Conservation (phyloP, 1,140 invertebrate genomes). For the Tribolium castaneum region DNA sequence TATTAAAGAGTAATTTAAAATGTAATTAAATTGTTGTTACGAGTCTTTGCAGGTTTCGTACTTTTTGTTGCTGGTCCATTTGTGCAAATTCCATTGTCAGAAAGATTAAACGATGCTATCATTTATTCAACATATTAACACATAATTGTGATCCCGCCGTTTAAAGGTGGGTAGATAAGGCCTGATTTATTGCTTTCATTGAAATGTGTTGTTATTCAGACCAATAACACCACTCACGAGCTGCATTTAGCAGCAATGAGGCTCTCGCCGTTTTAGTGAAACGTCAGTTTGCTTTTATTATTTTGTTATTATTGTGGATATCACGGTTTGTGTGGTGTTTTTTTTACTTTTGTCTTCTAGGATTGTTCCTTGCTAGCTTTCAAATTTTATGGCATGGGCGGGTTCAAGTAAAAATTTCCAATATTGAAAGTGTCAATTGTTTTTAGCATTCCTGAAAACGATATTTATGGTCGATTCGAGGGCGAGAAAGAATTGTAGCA, state of each 20-base stretch:
- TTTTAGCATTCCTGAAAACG: constrained; percentile 37
- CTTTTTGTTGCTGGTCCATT: background rate
- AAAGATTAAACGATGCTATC: constrained; percentile 40
- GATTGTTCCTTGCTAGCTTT: too few species aligned
- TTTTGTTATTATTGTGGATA: background rate
- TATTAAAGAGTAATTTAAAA: background rate
- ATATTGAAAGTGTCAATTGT: constrained; percentile 26
- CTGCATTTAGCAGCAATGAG: background rate
- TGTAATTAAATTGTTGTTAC: background rate
- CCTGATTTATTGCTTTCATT: constrained; percentile 51
- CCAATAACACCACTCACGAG: background rate
- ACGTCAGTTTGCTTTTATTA: background rate
- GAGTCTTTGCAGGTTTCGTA: background rate
- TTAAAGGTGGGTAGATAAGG: constrained; percentile 46
- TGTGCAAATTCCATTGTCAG: constrained; percentile 8
- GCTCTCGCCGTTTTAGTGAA: background rate
- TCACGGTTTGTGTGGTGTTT: background rate
- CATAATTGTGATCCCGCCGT: constrained; percentile 48
- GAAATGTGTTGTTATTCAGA: constrained; percentile 32
- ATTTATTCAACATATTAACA: constrained; percentile 50
- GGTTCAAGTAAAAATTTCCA: background rate
- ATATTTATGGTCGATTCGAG: constrained; percentile 15
- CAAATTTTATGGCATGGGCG: too few species aligned
- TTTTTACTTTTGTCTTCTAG: background rate
- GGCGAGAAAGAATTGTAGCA: constrained; percentile 37